Percentiles rank a stretch among this genome's conserved stretches.
These are phyloP conservation scores for Chondrosia reniformis DNA, from an alignment of 37 sponge, comb jelly and placozoan genomes.

Conservation along the genomic window DNA sequence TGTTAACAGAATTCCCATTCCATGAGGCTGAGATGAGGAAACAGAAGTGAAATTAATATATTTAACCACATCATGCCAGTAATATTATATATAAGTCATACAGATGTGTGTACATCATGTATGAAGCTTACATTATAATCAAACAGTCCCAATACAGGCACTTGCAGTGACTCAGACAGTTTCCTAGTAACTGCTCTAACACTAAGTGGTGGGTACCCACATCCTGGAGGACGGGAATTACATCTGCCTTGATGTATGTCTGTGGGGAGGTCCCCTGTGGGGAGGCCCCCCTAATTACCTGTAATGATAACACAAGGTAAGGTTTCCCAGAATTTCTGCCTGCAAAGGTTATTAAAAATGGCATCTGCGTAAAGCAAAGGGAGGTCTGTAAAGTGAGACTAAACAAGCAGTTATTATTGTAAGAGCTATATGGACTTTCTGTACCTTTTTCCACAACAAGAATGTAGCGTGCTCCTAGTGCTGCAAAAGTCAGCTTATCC, in stretches of 20 bases:
- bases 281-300: too few relatives aligned
- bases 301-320: conserved; percentile 89
- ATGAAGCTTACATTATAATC: conserved; percentile 80
- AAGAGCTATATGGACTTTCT: not conserved
- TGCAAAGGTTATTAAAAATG: conserved; percentile 89
- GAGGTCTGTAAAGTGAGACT: not conserved
- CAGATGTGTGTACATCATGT: not conserved
- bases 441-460: conserved; percentile 90
- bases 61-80: not conserved
- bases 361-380: conserved; percentile 58
- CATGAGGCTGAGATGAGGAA: conserved; percentile 69
- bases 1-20: conserved; percentile 83
- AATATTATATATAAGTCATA: too few relatives aligned
- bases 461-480: conserved; percentile 88
- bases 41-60: not conserved
- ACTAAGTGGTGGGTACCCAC: conserved; percentile 92
- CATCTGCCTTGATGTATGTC: too few relatives aligned
- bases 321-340: conserved; percentile 85
- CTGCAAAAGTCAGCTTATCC: conserved; percentile 51
- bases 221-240: too few relatives aligned
- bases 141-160: conserved; percentile 91
- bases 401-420: not conserved
- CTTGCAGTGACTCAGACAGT: conserved; percentile 38
- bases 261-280: not conserved
- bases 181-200: conserved; percentile 73